Percentiles rank a stretch among this genome's conserved stretches.
Conservation (phyloP, 2,797 vertebrate genomes). For the Acomys russatus region DNA sequence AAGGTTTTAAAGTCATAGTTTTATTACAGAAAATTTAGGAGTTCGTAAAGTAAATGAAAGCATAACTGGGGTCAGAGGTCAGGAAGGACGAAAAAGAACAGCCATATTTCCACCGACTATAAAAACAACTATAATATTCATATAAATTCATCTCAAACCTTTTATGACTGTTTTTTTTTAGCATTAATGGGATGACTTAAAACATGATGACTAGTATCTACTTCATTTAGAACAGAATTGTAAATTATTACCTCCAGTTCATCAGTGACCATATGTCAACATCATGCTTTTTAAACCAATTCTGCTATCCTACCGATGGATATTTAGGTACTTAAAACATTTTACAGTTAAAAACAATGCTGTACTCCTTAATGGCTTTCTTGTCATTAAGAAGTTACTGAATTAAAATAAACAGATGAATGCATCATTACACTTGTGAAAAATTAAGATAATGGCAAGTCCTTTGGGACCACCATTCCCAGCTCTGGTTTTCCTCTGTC, state of each 20-base stretch:
- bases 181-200: constrained; percentile 32
- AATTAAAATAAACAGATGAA: background rate
- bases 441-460: background rate
- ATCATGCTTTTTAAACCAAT: constrained; percentile 42
- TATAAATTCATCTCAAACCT: constrained; percentile 26
- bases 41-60: constrained; percentile 21
- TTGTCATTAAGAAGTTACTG: constrained; percentile 30
- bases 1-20: constrained; percentile 14
- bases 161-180: constrained; percentile 41
- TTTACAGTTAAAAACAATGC: constrained; percentile 48
- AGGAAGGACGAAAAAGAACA: background rate
- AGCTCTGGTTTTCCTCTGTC: background rate
- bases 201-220: constrained; percentile 33
- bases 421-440: constrained; percentile 1
- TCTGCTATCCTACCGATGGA: background rate
- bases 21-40: constrained; percentile 43
- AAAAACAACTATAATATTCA: constrained; percentile 40
- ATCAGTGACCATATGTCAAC: background rate
- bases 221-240: constrained; percentile 38
- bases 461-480: background rate
- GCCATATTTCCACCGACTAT: background rate
- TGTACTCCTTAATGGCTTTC: constrained; percentile 5
- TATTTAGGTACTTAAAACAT: constrained; percentile 39
- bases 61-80: background rate
- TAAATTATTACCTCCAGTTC: constrained; percentile 43